Percentiles rank a stretch among this genome's conserved stretches.
phyloP scores from a whole-genome alignment of 2,113 vertebrate species.

The Entelurus aequoreus region DNA sequence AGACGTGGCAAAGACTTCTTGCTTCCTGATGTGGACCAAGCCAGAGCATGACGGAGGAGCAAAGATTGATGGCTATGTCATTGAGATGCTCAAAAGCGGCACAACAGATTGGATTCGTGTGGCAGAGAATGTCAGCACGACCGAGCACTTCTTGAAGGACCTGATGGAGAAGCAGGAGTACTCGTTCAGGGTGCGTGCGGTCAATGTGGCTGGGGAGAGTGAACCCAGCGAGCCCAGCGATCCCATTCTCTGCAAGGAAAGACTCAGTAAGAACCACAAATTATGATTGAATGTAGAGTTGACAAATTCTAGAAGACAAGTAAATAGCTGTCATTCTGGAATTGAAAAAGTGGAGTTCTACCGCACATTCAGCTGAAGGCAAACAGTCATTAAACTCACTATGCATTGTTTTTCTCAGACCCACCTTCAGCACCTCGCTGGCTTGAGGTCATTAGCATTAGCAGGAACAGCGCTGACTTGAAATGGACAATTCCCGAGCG shows the following conservation, averaged over 20 bases:
- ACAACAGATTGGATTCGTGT: slow-evolving; percentile 93
- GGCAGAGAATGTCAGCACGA: slow-evolving; percentile 78
- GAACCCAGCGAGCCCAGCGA: slow-evolving; percentile 96
- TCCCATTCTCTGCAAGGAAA: slow-evolving; percentile 93
- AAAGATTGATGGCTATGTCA: slow-evolving; percentile 90
- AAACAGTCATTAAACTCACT: too few relatives aligned
- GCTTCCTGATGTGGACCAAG: slow-evolving; percentile 87
- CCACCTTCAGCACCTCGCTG: slow-evolving; percentile 92
- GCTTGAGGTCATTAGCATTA: slow-evolving; percentile 85
- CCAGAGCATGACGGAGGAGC: slow-evolving; percentile 97
- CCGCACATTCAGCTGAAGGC: not conserved
- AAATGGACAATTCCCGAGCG: slow-evolving; percentile 94
- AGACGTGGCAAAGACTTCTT: slow-evolving; percentile 87
- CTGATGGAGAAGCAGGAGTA: slow-evolving; percentile 98
- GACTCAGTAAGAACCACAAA: slow-evolving; percentile 84
- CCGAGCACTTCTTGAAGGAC: slow-evolving; percentile 84
- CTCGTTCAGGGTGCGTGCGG: slow-evolving; percentile 89
- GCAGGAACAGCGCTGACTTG: slow-evolving; percentile 86
- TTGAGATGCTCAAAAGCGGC: slow-evolving; percentile 93
- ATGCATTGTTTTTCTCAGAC: slow-evolving; percentile 60
- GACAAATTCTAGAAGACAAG: too few relatives aligned
- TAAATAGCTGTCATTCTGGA: not conserved
- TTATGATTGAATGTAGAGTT: not conserved
- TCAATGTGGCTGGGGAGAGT: slow-evolving; percentile 91
- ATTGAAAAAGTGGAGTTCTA: not conserved